Conservation (phyloP, 92 coral and sea anemone genomes). For the Micromussa lordhowensis region DNA sequence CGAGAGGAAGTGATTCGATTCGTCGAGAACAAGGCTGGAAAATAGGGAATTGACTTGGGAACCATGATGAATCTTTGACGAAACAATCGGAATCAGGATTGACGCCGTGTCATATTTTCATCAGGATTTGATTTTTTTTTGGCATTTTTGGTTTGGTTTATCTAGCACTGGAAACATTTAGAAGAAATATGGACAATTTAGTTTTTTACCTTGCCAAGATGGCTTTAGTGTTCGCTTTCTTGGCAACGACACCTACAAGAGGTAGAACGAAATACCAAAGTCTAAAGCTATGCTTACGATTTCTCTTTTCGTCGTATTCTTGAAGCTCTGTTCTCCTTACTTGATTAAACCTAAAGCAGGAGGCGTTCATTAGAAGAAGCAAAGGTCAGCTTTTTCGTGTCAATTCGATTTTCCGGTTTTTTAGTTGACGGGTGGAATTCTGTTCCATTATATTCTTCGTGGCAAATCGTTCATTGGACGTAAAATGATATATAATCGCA, state of each 20-base stretch:
- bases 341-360: not conserved
- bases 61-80: constrained; percentile 18
- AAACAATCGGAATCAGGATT: not conserved
- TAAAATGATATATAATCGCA: not conserved
- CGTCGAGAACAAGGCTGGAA: not conserved
- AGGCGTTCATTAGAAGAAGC: not conserved
- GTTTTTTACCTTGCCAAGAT: constrained; percentile 2
- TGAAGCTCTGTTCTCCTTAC: not conserved
- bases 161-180: not conserved
- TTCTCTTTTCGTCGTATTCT: not conserved
- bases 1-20: not conserved
- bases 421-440: not conserved
- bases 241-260: constrained; percentile 10
- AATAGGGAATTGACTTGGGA: not conserved
- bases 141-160: not conserved
- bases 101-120: not conserved
- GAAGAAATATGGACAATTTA: constrained; percentile 44
- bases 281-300: constrained; percentile 2
- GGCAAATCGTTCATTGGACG: not conserved
- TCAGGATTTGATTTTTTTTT: not conserved
- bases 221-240: not conserved
- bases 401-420: constrained; percentile 8
- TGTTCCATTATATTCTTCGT: not conserved
- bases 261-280: constrained; percentile 16
- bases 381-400: not conserved